A percentile compares a stretch with the other conserved stretches of the same genome.
Evolutionary conservation across 2,888 invertebrate species (phyloP).

Genomic region (Maniola hyperantus): DNA sequence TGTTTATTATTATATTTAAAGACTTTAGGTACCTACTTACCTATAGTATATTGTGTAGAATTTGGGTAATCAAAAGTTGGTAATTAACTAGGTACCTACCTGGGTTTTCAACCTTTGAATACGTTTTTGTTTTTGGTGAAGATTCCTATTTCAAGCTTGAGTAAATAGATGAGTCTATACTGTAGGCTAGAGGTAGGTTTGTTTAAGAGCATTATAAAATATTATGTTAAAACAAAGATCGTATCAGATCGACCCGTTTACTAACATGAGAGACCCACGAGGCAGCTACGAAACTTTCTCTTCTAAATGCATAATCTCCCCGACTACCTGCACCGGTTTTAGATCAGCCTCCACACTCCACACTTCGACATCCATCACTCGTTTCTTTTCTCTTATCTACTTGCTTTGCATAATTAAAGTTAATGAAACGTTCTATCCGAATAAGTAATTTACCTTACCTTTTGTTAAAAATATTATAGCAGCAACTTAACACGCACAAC

Average conservation of each 20-base stretch:
- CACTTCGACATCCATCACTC: conserved; percentile 31
- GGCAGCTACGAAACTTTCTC: conserved; percentile 35
- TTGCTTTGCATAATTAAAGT: conserved; percentile 26
- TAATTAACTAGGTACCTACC: no score
- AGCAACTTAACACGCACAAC: no score
- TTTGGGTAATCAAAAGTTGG: no score
- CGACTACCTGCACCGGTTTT: conserved; percentile 40
- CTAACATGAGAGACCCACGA: conserved; percentile 31
- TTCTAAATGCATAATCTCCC: conserved; percentile 40
- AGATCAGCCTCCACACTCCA: conserved; percentile 28
- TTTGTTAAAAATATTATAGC: no score
- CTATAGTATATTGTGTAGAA: no score
- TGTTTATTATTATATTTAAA: no score
- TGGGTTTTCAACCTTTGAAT: no score
- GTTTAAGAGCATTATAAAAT: conserved; percentile 11
- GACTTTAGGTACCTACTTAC: no score
- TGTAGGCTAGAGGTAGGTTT: neutral
- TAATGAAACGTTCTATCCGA: neutral
- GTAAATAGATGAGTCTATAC: neutral
- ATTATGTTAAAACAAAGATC: conserved; percentile 19
- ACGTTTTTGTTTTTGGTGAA: no score
- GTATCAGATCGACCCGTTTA: conserved; percentile 32
- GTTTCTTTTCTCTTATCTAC: conserved; percentile 31
- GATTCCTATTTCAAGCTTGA: neutral
- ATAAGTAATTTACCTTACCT: no score